Evolutionary conservation across 2,113 vertebrate genomes (phyloP), one percentile per base, ranked within the genome.

Genomic region (Nansenia antarctica): DNA sequence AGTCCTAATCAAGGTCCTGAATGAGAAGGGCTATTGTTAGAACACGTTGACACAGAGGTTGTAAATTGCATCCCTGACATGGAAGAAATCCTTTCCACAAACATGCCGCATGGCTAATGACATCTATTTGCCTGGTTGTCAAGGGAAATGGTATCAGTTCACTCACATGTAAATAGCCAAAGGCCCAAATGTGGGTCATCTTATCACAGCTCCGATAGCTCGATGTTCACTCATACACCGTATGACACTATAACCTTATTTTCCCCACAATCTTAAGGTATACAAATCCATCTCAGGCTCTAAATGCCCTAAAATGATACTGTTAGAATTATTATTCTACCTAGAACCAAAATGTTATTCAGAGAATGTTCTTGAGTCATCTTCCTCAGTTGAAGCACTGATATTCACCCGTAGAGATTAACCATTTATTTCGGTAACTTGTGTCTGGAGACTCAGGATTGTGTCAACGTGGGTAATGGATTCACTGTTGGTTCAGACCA

Each of bases 21-120:
- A 75, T n/a, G n/a, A 82, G 77, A 69, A 31, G 70, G 53, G 63
- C 59, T 37, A 54, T 72, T 85, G 70, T 78, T 31, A 52, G 49
- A 2, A 42, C 55, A 63, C 3, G 7, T 62, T 70, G 69, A 84
- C 70, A 74, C 0, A 5, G 9, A 0, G 59, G 79, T 54, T 27
- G 57, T 70, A 71, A 81, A 80, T 80, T 30, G 1, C 69, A 59
- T 63, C 18, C 39, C 20, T 69, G 57, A 73, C 78, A 73, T n/a
- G 45, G 37, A 3, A 30, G 57, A 57, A 49, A 79, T 65, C 78
- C 64, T 59, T 37, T 65, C 30, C 55, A 34, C 76, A 77, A 72
- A 85, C 64, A 65, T 0, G 65, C 12, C 62, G 1, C 47, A 37
- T 49, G 49, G 74, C 27, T 70, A 30, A 30, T 54, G 20, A 70